These are phyloP conservation scores for Athalia cordata DNA, from an alignment of 2,888 invertebrate species.

Conservation along the genomic window DNA sequence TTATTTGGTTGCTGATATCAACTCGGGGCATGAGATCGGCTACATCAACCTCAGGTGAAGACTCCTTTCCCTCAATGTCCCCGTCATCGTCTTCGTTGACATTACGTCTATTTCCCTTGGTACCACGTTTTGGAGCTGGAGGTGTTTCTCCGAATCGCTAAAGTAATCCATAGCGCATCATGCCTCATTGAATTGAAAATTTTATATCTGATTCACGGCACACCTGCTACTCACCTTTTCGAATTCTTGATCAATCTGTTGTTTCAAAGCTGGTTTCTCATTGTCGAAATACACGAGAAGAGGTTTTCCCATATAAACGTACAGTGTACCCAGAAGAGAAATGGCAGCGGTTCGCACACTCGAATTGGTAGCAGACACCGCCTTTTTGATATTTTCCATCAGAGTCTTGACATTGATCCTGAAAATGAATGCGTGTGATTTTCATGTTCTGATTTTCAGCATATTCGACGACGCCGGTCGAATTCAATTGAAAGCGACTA, in stretches of 20 bases:
- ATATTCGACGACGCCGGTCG: neutral
- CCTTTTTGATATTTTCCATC: conserved; percentile 88
- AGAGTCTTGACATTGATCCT: conserved; percentile 83
- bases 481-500: neutral
- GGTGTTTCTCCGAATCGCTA: conserved; percentile 61
- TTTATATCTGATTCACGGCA: neutral
- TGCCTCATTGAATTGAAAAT: too few relatives aligned
- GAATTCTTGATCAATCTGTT: conserved; percentile 90
- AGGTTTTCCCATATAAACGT: conserved; percentile 87
- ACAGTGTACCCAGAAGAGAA: conserved; percentile 84
- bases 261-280: conserved; percentile 89
- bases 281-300: conserved; percentile 87
- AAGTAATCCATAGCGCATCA: conserved; percentile 18
- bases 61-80: conserved; percentile 74
- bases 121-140: conserved; percentile 61
- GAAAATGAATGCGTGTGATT: conserved; percentile 46
- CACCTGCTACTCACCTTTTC: conserved; percentile 80
- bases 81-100: conserved; percentile 74
- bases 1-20: conserved; percentile 89
- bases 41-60: conserved; percentile 75
- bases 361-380: conserved; percentile 89
- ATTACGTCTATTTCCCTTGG: conserved; percentile 57
- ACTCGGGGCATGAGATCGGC: conserved; percentile 84
- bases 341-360: conserved; percentile 87
- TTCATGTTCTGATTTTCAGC: neutral